phyloP scores from a whole-genome alignment of 2,113 vertebrate species.

The Setophaga coronata region DNA sequence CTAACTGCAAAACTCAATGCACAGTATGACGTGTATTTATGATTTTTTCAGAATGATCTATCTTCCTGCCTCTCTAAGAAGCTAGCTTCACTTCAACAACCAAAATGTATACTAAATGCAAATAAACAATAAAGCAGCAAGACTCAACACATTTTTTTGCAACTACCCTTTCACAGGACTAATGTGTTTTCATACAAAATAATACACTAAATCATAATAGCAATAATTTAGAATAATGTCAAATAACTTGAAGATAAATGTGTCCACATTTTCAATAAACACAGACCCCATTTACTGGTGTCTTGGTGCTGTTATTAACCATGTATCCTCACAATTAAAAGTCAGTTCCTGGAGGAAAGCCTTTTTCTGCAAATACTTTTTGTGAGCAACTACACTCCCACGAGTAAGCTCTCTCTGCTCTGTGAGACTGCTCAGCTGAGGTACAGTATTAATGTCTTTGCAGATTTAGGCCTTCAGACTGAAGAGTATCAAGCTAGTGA shows the following conservation, averaged over 20 bases:
- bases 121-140: conserved; percentile 45
- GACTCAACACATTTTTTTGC: conserved; percentile 13
- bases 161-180: conserved; percentile 66
- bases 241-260: conserved; percentile 64
- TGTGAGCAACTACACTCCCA: not conserved
- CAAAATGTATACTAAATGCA: conserved; percentile 37
- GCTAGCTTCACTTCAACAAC: conserved; percentile 16
- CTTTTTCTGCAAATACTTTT: not conserved
- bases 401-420: not conserved
- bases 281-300: not conserved
- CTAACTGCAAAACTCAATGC: conserved; percentile 50
- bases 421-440: not conserved
- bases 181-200: conserved; percentile 68
- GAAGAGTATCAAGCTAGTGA: not conserved
- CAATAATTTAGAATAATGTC: conserved; percentile 71
- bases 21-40: conserved; percentile 54
- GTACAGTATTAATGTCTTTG: not conserved
- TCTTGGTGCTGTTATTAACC: conserved; percentile 42
- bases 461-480: not conserved
- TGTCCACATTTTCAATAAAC: conserved; percentile 7
- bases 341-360: not conserved
- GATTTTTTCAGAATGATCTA: conserved; percentile 22
- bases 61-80: conserved; percentile 30
- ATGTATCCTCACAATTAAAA: conserved; percentile 10
- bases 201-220: conserved; percentile 62